Evolutionary conservation across 2,797 vertebrate species (phyloP).

Genomic region (Ctenopoma multispine): DNA sequence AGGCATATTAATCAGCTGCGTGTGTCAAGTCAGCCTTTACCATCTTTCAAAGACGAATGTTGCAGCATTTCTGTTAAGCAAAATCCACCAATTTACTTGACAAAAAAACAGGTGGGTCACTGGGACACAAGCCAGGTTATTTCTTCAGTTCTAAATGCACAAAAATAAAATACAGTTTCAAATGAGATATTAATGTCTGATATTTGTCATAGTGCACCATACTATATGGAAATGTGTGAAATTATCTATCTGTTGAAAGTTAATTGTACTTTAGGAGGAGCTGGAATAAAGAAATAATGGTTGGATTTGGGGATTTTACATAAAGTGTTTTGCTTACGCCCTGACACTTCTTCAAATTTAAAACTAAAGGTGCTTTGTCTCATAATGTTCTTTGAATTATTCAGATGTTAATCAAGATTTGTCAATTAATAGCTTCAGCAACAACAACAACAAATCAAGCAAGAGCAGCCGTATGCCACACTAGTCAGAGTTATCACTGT

Average conservation of each 20-base stretch:
- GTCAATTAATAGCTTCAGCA: not conserved
- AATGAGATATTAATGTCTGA: no score
- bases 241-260: not conserved
- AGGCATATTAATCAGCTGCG: constrained; percentile 31
- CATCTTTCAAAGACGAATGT: constrained; percentile 25
- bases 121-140: not conserved
- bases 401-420: constrained; percentile 2
- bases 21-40: constrained; percentile 37
- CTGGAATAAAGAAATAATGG: not conserved
- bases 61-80: constrained; percentile 6
- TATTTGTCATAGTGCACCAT: not conserved
- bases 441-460: constrained; percentile 7
- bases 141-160: not conserved
- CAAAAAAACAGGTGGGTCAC: constrained; percentile 7
- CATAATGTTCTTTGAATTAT: not conserved
- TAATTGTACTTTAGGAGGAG: not conserved
- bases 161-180: no score
- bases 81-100: not conserved
- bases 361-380: not conserved
- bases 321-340: not conserved
- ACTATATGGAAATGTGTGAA: not conserved
- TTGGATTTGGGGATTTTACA: not conserved
- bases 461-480: constrained; percentile 7
- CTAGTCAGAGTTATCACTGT: constrained; percentile 15
- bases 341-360: not conserved